phyloP scores from a whole-genome alignment of 1,140 invertebrate species.

The Radopholus similis region DNA sequence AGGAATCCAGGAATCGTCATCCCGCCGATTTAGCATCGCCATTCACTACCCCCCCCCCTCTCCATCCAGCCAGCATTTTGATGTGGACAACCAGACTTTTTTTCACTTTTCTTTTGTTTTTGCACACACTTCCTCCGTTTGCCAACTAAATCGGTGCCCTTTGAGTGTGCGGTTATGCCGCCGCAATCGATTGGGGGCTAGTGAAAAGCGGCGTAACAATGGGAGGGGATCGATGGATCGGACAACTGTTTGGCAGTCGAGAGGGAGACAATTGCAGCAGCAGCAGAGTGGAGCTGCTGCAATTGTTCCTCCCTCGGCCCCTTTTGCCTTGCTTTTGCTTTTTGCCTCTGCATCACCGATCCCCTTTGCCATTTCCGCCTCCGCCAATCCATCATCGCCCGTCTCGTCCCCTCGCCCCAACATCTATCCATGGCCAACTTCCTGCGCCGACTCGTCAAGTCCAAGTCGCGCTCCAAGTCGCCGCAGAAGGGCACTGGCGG shows the following conservation, averaged over 20 bases:
- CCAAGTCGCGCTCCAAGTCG: conserved; percentile 39
- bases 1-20: not conserved
- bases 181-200: not conserved
- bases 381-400: not conserved
- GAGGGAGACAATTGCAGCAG: too few species aligned
- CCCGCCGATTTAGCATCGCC: too few species aligned
- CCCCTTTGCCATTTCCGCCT: not conserved
- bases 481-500: conserved; percentile 18
- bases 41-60: too few species aligned
- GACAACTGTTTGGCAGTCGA: conserved; percentile 5
- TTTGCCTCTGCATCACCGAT: not conserved
- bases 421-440: conserved; percentile 32
- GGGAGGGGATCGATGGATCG: not conserved
- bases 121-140: too few species aligned
- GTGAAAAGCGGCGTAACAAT: too few species aligned
- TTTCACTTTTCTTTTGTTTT: too few species aligned
- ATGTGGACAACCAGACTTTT: too few species aligned
- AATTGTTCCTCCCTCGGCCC: not conserved
- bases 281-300: too few species aligned
- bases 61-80: too few species aligned
- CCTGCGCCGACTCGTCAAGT: conserved; percentile 30
- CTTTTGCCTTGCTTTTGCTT: not conserved
- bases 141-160: too few species aligned
- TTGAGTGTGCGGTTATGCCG: not conserved
- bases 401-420: not conserved